Base-by-base conservation (phyloP, 2,888 invertebrate genomes). In the Epiblema foenella region DNA sequence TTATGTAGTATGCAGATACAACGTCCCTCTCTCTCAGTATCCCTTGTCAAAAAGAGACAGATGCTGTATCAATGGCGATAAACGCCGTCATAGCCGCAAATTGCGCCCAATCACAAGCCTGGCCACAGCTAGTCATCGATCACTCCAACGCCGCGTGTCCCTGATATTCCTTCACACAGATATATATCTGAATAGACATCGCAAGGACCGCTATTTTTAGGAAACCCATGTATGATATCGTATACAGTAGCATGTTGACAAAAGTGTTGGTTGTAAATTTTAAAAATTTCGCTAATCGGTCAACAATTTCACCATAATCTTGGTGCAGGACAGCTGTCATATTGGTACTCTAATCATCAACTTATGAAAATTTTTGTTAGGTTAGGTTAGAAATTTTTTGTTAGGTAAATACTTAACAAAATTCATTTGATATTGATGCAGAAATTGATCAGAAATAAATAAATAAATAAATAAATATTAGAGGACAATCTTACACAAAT, bases 61-160 rank as follows among this genome's bases (percentile, higher is more conserved):
- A 60, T 60, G 60, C 46, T 60, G 17, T 46, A 29, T 46, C 60
- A 60, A 60, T 60, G 60, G 59, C 18, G 15, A 59, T 59, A 59
- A 59, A 24, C 42, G 59, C 56, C 33, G 59, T 42, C 59, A 59
- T 59, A 59, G n/a, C 42, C 60, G 62, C 51, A 64, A 39, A 60
- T 68, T 68, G 54, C n/a, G 29, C 29, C 64, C 64, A 64, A 69
- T 64, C 69, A 29, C 49, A 33, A 60, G 3, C 42, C 46, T 42
- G 49, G 37, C 51, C 65, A 29, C 65, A 29, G 42, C 15, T 18
- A 42, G 65, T 52, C 70, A 70, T 70, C 70, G 59, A 70, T 70
- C 70, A 70, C 70, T 59, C 59, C 58, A 24, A 70, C 69, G 59
- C 69, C 33, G 42, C 52, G 59, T 59, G 59, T 17, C 51, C 20